Conservation (phyloP, 2,797 vertebrate species). For the Mastacembelus armatus region DNA sequence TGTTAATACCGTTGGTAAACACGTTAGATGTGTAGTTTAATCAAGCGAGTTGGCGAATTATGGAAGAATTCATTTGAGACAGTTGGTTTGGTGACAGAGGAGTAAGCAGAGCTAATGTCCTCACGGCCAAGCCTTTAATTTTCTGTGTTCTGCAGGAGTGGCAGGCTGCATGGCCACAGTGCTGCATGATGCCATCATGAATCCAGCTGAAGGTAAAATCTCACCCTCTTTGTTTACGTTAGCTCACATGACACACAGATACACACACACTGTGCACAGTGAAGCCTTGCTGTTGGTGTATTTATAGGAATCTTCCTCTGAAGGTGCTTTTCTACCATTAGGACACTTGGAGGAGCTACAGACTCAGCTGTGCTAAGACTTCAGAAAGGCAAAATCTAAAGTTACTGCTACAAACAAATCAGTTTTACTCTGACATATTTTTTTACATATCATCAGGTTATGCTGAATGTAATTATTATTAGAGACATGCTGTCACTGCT, state of each 20-base stretch:
- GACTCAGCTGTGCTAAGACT: background rate
- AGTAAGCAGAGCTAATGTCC: background rate
- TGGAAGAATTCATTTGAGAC: too few species aligned
- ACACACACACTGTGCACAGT: background rate
- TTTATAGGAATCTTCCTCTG: background rate
- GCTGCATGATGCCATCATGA: constrained; percentile 96
- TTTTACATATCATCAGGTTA: background rate
- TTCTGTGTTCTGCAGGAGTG: constrained; percentile 80
- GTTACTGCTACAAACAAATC: background rate
- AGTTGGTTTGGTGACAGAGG: background rate
- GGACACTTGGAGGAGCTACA: constrained; percentile 56
- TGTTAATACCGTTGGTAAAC: background rate
- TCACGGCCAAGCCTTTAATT: background rate
- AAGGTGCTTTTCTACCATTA: constrained; percentile 7
- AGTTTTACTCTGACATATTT: background rate
- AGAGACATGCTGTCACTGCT: too few species aligned
- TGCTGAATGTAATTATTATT: too few species aligned
- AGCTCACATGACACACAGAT: background rate
- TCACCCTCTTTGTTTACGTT: background rate
- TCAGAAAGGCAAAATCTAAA: background rate
- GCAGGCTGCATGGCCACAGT: constrained; percentile 96
- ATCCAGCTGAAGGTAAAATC: constrained; percentile 94
- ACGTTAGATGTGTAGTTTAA: background rate
- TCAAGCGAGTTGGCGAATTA: too few species aligned
- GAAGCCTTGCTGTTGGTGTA: background rate